Conservation (phyloP, 1,140 invertebrate genomes). For the Choristoneura fumiferana region DNA sequence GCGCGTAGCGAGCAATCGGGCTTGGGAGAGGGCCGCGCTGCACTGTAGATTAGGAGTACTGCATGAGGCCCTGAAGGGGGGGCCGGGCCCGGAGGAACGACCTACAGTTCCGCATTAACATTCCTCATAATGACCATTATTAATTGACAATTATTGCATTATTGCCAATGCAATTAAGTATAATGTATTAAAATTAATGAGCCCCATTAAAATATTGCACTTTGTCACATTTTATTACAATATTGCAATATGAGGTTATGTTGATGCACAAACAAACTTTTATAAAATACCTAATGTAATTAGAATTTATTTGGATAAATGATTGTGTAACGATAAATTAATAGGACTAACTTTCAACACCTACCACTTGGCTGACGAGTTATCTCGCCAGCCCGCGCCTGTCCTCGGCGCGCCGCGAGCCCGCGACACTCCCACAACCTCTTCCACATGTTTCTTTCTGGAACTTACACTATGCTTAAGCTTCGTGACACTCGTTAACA, state of each 20-base stretch:
- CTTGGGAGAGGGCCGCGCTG: conserved; percentile 73
- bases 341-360: conserved; percentile 9
- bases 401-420: not conserved
- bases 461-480: not conserved
- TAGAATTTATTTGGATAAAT: not conserved
- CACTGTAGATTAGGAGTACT: conserved; percentile 73
- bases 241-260: conserved; percentile 9
- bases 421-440: conserved; percentile 1
- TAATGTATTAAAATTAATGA: not conserved
- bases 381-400: not conserved
- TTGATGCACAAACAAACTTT: conserved; percentile 1
- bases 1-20: conserved; percentile 71
- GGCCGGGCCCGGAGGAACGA: conserved; percentile 45
- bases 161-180: too few relatives aligned
- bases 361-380: not conserved
- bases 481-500: not conserved
- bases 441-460: not conserved
- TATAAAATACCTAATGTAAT: not conserved
- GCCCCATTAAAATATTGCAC: not conserved
- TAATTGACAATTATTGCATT: not conserved
- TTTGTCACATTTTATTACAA: not conserved
- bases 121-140: not conserved
- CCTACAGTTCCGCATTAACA: conserved; percentile 23
- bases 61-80: conserved; percentile 70
- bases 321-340: conserved; percentile 4